Percentiles rank a stretch among this genome's conserved stretches.
phyloP scores from a whole-genome alignment of 64 coral and sea anemone species.

The Actinia tenebrosa region DNA sequence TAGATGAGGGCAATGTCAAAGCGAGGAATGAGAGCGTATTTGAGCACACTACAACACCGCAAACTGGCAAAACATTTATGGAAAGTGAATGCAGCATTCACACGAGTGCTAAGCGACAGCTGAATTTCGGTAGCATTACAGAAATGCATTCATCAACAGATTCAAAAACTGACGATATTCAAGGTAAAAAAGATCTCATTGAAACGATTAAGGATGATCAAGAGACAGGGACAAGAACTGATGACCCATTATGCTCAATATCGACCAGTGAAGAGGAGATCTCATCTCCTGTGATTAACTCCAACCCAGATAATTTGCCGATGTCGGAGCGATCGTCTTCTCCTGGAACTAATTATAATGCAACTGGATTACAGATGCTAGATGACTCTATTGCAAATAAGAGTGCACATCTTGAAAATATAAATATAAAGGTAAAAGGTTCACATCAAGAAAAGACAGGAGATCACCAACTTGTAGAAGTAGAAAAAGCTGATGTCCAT shows the following conservation, averaged over 20 bases:
- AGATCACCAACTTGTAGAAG: background rate
- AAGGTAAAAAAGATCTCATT: background rate
- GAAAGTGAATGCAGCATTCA: background rate
- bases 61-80: background rate
- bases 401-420: background rate
- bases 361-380: background rate
- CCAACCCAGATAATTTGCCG: background rate
- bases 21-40: background rate
- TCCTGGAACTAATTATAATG: background rate
- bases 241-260: background rate
- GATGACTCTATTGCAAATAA: background rate
- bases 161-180: background rate
- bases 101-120: background rate
- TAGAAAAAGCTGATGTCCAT: background rate
- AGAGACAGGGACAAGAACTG: background rate
- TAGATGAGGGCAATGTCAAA: background rate
- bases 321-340: background rate
- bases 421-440: background rate
- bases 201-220: background rate
- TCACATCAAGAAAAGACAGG: background rate
- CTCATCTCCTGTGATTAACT: background rate
- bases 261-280: background rate
- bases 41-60: background rate
- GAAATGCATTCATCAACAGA: background rate
- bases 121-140: background rate